Base-by-base conservation (phyloP, 2,888 invertebrate species). In the Alloplasta piceator region DNA sequence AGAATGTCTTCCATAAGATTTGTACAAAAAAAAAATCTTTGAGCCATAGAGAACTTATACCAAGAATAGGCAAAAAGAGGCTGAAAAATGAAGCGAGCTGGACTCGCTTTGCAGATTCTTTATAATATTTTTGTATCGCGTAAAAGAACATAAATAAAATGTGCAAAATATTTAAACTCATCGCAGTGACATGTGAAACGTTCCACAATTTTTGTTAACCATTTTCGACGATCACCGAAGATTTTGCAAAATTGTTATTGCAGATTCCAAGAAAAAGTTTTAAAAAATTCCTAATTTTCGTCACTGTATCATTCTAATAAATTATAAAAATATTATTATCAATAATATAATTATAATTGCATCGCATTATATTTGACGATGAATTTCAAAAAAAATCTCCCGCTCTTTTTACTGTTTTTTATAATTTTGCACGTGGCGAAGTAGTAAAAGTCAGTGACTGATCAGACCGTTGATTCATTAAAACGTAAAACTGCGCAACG, bases 21-120 rank as follows among this genome's bases (percentile, higher is more conserved):
- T 43, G 10, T 43, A 6, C 0, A 43, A 10, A 43, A 43, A 43
- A 43, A 43, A 43, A 43, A 43, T 43, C 43, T 26, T 26, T 26
- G 26, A 26, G 43, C 43, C 6, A 43, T 43, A 52, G 52, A 7
- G 7, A 14, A 52, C 6, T 1, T 9, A 43, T 43, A 43, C 10
- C 6, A 52, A 52, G 26, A 26, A 14, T 41, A 50, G 12, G 4
- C 39, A 61, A 56, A 9, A n/a, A 74, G 66, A 78, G 74, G 74
- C 77, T 81, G 46, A 70, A 55, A 39, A 78, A 64, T 48, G 10
- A 50, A 73, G 52, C 73, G 77, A 58, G 80, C 73, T 73, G 78
- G 68, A 43, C 73, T 14, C 78, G 61, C 67, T 73, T 26, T 4
- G 12, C 46, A 1, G 26, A 66, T 48, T 38, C n/a, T 14, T 48